Percentiles rank a stretch among this genome's conserved stretches.
These are phyloP conservation scores for Erethizon dorsatum DNA, from an alignment of 2,797 vertebrate genomes.

Conservation along the genomic window DNA sequence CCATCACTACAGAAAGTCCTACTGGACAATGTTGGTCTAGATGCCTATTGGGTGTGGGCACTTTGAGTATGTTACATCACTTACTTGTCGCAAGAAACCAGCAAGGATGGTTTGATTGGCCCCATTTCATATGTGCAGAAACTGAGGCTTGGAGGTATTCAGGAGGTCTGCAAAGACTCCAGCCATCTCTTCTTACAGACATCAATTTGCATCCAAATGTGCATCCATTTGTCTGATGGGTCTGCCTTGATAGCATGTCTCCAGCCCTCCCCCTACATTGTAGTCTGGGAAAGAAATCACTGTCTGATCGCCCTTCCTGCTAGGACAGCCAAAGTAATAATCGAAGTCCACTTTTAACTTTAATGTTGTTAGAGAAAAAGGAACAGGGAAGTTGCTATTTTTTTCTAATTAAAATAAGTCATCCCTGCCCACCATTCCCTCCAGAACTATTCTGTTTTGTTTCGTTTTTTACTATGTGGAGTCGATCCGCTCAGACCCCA, in stretches of 20 bases:
- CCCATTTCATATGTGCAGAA: not conserved
- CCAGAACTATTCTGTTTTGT: not conserved
- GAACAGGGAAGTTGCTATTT: not conserved
- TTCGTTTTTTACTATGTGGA: not conserved
- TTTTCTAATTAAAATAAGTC: slow-evolving; percentile 55
- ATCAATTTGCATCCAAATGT: too few relatives aligned
- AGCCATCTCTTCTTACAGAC: not conserved
- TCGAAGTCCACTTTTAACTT: slow-evolving; percentile 51
- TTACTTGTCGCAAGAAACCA: not conserved
- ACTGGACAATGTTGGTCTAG: not conserved
- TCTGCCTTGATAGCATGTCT: not conserved
- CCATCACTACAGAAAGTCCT: not conserved
- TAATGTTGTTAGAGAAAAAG: slow-evolving; percentile 24
- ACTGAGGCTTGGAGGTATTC: not conserved
- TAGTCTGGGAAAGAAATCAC: slow-evolving; percentile 62
- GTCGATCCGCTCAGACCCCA: slow-evolving; percentile 53
- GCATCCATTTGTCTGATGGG: not conserved
- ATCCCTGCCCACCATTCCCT: slow-evolving; percentile 1
- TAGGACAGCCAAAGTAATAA: slow-evolving; percentile 4
- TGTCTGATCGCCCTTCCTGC: not conserved
- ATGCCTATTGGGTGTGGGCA: not conserved
- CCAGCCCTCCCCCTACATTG: not conserved
- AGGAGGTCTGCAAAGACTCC: not conserved
- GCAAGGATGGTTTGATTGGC: not conserved
- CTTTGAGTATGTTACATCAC: not conserved